These are phyloP conservation scores for Falco berigora DNA, from an alignment of 2,797 vertebrate species.

Conservation along the genomic window DNA sequence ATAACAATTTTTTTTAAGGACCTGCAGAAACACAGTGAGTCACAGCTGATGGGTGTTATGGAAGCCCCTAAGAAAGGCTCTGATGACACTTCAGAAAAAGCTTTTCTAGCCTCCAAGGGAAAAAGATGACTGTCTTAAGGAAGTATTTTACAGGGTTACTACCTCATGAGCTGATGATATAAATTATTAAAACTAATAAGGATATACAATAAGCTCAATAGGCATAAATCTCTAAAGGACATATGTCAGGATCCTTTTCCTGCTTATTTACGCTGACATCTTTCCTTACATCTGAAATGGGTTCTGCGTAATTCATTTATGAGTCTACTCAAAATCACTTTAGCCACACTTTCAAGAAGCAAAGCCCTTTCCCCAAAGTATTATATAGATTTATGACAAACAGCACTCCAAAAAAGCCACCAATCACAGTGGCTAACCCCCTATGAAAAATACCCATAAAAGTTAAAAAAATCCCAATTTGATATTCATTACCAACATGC, in stretches of 20 bases:
- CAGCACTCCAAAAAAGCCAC: too few species aligned
- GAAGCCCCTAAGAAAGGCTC: neutral
- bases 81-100: neutral
- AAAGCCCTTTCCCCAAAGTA: neutral
- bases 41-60: neutral
- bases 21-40: neutral
- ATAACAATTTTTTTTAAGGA: neutral
- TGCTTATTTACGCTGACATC: neutral
- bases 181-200: constrained; percentile 48
- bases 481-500: neutral
- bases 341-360: neutral
- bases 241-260: neutral
- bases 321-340: neutral
- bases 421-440: neutral
- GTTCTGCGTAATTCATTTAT: neutral
- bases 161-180: constrained; percentile 2
- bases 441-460: neutral
- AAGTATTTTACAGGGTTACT: neutral
- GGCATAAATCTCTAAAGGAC: constrained; percentile 31
- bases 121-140: neutral
- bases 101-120: constrained; percentile 1
- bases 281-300: neutral
- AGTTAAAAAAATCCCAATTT: neutral
- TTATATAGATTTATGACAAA: neutral
- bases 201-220: constrained; percentile 7